Evolutionary conservation across 2,888 invertebrate genomes (phyloP).

Genomic region (Temnothorax rugatulus): DNA sequence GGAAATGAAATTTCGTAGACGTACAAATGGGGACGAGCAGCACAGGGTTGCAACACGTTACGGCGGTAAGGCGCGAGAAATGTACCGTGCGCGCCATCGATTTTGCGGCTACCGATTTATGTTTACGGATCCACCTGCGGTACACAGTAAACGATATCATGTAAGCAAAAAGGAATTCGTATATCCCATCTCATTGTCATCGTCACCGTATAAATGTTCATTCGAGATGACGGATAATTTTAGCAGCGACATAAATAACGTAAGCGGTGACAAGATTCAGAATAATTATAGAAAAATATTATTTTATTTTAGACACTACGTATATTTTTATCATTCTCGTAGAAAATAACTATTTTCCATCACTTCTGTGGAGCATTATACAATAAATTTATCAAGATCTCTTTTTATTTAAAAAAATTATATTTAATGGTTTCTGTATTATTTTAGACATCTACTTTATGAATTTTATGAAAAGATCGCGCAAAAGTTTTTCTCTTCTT

Average conservation of each 20-base stretch:
- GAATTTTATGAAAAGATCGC: constrained; percentile 21
- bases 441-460: constrained; percentile 21
- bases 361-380: background rate
- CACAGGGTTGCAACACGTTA: constrained; percentile 64
- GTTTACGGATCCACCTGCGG: constrained; percentile 43
- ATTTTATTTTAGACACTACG: background rate
- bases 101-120: constrained; percentile 68
- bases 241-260: background rate
- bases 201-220: background rate
- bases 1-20: constrained; percentile 81
- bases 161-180: constrained; percentile 14
- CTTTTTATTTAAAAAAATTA: background rate
- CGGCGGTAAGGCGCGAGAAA: constrained; percentile 57
- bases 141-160: constrained; percentile 22
- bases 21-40: constrained; percentile 68
- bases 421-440: constrained; percentile 13
- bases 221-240: background rate
- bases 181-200: constrained; percentile 5
- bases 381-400: background rate
- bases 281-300: background rate
- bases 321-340: background rate
- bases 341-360: background rate
- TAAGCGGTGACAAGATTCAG: background rate
- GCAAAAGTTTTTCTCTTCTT: background rate
- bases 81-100: constrained; percentile 66